These are phyloP conservation scores for Pagetopsis macropterus DNA, from an alignment of 2,797 vertebrate species.

Conservation along the genomic window DNA sequence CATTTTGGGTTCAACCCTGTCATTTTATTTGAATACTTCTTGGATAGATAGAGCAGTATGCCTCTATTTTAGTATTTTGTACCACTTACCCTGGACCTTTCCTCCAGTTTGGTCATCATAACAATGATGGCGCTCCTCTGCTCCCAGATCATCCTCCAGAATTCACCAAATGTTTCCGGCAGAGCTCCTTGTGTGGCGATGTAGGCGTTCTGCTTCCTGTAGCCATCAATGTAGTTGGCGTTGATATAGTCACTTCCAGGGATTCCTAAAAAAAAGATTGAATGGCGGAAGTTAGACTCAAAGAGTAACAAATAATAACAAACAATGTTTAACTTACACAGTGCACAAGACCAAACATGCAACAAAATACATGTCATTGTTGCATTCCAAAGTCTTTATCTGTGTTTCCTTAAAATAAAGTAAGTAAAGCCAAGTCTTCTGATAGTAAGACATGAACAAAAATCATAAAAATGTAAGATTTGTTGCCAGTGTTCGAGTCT, in stretches of 20 bases:
- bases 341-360: neutral
- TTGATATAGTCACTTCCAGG: constrained; percentile 99
- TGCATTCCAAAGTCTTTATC: neutral
- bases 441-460: constrained; percentile 25
- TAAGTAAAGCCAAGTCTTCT: constrained; percentile 17
- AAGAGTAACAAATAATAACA: neutral
- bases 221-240: constrained; percentile 97
- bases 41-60: neutral
- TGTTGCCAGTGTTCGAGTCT: constrained; percentile 58
- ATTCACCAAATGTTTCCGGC: constrained; percentile 97
- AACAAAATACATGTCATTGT: neutral
- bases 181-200: constrained; percentile 96
- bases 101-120: constrained; percentile 99
- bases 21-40: neutral
- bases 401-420: constrained; percentile 12
- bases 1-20: neutral
- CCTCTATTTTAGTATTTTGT: neutral
- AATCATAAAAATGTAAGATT: constrained; percentile 35
- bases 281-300: neutral
- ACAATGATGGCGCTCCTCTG: constrained; percentile 96
- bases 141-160: constrained; percentile 99
- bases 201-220: constrained; percentile 98
- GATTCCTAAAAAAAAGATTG: constrained; percentile 83
- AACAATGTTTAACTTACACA: neutral
- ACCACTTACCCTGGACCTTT: constrained; percentile 93